A percentile compares a stretch with the other conserved stretches of the same genome.
Conservation (phyloP, 2,113 vertebrate genomes). For the Cynoglossus semilaevis region DNA sequence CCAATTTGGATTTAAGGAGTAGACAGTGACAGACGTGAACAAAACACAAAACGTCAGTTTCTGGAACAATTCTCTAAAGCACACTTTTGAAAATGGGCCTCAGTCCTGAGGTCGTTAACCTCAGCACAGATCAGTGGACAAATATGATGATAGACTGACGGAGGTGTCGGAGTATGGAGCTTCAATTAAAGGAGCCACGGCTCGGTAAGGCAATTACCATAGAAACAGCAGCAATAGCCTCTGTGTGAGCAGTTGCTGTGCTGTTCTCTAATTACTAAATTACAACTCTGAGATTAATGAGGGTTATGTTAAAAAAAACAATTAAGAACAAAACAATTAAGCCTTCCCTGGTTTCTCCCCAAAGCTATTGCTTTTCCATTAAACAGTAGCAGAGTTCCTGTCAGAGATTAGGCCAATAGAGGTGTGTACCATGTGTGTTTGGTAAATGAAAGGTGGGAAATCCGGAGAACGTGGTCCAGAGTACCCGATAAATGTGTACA, state of each 20-base stretch:
- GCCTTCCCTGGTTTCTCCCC: background rate
- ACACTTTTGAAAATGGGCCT: no score
- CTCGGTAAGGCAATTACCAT: constrained; percentile 44
- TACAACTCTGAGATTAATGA: constrained; percentile 67
- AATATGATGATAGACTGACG: no score
- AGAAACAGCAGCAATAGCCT: constrained; percentile 67
- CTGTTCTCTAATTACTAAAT: constrained; percentile 66
- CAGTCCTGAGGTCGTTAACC: no score
- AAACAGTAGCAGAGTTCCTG: constrained; percentile 25
- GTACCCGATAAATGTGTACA: constrained; percentile 57
- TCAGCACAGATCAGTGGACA: no score
- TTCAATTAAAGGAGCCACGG: constrained; percentile 28
- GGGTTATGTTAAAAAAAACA: constrained; percentile 60
- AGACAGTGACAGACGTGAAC: no score
- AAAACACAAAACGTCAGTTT: no score
- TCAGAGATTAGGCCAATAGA: constrained; percentile 18
- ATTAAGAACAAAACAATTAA: constrained; percentile 73
- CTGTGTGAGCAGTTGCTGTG: constrained; percentile 55
- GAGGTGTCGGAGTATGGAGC: background rate
- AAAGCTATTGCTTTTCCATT: constrained; percentile 29
- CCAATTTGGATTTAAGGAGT: no score
- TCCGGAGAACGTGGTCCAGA: constrained; percentile 28
- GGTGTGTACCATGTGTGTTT: constrained; percentile 17
- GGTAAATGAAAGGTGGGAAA: constrained; percentile 6
- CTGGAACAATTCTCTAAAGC: no score